Base-by-base conservation (phyloP, 1,140 invertebrate species). In the Drosophila setifemur region DNA sequence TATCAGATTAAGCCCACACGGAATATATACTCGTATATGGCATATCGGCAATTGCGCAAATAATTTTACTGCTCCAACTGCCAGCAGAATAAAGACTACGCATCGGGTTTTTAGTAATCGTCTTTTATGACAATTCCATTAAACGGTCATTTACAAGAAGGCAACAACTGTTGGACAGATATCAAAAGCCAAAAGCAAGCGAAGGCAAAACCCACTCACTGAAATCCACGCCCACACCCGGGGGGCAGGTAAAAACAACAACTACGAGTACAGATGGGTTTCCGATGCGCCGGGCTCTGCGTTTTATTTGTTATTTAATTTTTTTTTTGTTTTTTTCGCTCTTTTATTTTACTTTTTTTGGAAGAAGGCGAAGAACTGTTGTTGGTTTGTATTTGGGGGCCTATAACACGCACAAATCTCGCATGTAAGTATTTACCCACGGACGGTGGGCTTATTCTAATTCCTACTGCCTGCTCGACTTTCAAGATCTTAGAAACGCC, bases 121-220 rank as follows among this genome's bases (percentile, higher is more conserved):
- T 63, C 63, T 64, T 64, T 49, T 64, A 64, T 64, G 61, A 64
- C 61, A 64, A 64, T 64, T 64, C 61, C 57, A 64, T 64, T 64
- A 64, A 64, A 64, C 61, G 61, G 33, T 40, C 57, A 49, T 64
- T 64, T 64, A 64, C 60, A 63, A 64, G 61, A 64, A 64, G 61
- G 42, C 42, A 45, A 37, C 31, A 64, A 49, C 61, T 64, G 57
- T 25, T 19, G 25, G 33, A 43, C 57, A 61, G 52, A 43, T 61
- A 26, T 50, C 1, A 11, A 35, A 4, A 16, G 4, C n/a, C 3
- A 21, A 21, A 19, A 33, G 4, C 35, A 8, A 44, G 26, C 11
- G 12, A 8, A 28, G 25, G 23, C 16, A n/a, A 18, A 9, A 39
- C 60, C 60, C 60, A 64, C 60, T 63, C 42, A 25, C 33, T 9